phyloP scores from a whole-genome alignment of 2,888 invertebrate genomes.

The Ophonus ardosiacus region DNA sequence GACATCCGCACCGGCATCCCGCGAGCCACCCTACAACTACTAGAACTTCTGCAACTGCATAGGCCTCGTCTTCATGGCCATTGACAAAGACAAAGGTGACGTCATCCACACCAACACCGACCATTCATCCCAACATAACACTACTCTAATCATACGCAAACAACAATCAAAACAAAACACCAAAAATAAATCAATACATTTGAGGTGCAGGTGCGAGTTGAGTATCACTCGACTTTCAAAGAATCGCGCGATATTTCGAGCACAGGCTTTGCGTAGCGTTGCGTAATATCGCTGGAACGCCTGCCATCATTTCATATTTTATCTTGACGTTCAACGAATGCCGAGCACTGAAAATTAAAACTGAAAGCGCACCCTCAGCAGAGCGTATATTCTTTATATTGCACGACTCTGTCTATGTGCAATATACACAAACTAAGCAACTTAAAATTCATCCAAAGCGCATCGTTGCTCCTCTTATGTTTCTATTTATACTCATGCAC shows the following conservation, averaged over 20 bases:
- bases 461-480: background rate
- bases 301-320: constrained; percentile 13
- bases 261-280: background rate
- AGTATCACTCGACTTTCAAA: background rate
- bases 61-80: constrained; percentile 74
- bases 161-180: constrained; percentile 40
- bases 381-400: constrained; percentile 55
- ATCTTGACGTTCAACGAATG: constrained; percentile 14
- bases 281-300: constrained; percentile 56
- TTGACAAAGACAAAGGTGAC: constrained; percentile 75
- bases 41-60: background rate
- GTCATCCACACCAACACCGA: constrained; percentile 67
- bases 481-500: constrained; percentile 16
- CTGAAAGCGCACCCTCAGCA: constrained; percentile 11
- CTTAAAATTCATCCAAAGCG: background rate
- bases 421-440: background rate
- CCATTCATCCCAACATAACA: background rate
- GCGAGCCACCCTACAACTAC: background rate
- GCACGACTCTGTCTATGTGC: constrained; percentile 48
- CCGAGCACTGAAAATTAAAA: constrained; percentile 22
- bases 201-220: constrained; percentile 17
- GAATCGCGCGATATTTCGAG: constrained; percentile 31
- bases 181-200: constrained; percentile 52
- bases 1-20: background rate
- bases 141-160: constrained; percentile 8